Percentiles rank a stretch among this genome's conserved stretches.
phyloP scores from a whole-genome alignment of 2,113 vertebrate genomes.

The Phalacrocorax aristotelis region DNA sequence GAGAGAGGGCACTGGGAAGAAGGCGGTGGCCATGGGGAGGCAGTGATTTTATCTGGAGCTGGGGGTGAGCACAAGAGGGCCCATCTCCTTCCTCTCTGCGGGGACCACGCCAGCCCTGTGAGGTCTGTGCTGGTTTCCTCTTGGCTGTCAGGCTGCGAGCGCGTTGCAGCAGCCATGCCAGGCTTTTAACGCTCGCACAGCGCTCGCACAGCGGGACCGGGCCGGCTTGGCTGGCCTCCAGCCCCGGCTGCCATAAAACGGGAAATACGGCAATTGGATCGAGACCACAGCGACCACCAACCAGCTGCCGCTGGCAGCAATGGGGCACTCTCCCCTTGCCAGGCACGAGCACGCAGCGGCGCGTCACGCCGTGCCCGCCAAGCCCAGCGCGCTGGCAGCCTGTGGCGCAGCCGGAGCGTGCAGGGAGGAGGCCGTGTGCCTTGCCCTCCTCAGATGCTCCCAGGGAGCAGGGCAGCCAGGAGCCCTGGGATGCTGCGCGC shows the following conservation, averaged over 20 bases:
- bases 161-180: background rate
- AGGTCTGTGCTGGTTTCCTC: constrained; percentile 15
- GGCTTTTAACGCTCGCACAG: background rate
- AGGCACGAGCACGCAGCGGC: background rate
- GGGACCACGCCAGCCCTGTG: background rate
- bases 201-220: background rate
- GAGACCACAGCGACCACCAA: constrained; percentile 29
- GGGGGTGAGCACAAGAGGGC: fast-evolving
- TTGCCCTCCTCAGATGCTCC: background rate
- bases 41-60: background rate
- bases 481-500: background rate
- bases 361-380: fast-evolving
- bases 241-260: background rate
- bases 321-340: background rate
- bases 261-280: constrained; percentile 13
- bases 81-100: background rate
- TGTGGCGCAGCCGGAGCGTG: fast-evolving
- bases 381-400: fast-evolving
- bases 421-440: background rate
- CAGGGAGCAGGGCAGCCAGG: background rate
- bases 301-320: background rate
- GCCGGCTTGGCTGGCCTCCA: background rate
- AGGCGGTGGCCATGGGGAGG: background rate
- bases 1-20: fast-evolving
- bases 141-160: background rate